Conservation (phyloP, 2,113 vertebrate genomes). For the Mionectes macconnelli region DNA sequence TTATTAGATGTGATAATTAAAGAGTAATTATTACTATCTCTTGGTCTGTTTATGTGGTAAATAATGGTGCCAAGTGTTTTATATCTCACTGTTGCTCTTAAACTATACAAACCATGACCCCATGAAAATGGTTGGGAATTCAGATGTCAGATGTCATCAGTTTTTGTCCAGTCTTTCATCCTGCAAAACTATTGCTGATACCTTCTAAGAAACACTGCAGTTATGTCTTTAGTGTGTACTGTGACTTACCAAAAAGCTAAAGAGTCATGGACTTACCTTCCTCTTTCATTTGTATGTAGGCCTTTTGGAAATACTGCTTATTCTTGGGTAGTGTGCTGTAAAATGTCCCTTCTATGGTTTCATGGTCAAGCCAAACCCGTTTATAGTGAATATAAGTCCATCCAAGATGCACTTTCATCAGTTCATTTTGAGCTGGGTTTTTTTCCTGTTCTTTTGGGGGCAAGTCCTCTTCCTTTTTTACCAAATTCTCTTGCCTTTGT, state of each 20-base stretch:
- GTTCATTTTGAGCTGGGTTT: not conserved
- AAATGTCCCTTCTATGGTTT: not conserved
- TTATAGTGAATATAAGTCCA: not conserved
- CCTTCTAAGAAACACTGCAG: not conserved
- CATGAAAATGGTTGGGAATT: fast-evolving
- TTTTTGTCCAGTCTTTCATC: not conserved
- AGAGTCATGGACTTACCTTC: too few relatives aligned
- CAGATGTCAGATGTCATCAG: not conserved
- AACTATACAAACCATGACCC: not conserved
- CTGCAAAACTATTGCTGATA: not conserved
- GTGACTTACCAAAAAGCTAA: not conserved
- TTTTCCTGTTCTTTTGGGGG: not conserved
- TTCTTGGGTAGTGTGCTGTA: not conserved
- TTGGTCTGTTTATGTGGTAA: not conserved
- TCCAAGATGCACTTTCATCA: not conserved
- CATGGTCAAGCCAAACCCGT: not conserved
- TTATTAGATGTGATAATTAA: not conserved
- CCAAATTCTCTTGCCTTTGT: not conserved
- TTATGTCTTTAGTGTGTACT: not conserved
- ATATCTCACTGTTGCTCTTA: not conserved
- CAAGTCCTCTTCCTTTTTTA: not conserved
- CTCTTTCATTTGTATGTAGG: not conserved
- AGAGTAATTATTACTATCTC: not conserved
- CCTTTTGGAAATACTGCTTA: not conserved
- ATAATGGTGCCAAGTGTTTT: not conserved